These are phyloP conservation scores for Lepisosteus osseus DNA, from an alignment of 2,113 vertebrate species.

Conservation along the genomic window DNA sequence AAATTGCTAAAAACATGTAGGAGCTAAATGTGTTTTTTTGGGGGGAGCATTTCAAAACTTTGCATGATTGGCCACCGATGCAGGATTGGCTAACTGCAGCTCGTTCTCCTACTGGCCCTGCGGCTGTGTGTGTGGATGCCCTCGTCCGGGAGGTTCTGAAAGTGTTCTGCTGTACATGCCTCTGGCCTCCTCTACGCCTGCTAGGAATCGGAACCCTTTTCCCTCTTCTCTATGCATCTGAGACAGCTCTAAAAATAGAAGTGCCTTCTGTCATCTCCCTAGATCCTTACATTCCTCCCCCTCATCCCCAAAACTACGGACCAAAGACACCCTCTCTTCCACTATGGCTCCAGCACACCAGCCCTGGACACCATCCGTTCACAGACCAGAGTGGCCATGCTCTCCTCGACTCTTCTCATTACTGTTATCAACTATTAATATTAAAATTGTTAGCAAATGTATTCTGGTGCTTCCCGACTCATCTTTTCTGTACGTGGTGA, in stretches of 20 bases:
- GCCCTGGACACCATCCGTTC: background rate
- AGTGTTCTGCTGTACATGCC: no score
- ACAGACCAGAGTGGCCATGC: background rate
- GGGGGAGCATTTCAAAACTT: no score
- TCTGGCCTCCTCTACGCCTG: no score
- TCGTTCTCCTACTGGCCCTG: no score
- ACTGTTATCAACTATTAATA: background rate
- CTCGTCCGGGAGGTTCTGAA: no score
- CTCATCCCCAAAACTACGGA: background rate
- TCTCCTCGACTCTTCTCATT: background rate
- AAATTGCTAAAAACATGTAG: no score
- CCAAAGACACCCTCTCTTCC: background rate
- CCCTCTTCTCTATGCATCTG: background rate
- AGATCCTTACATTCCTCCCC: background rate
- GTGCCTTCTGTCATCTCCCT: constrained; percentile 1
- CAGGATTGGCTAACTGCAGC: no score
- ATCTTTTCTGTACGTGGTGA: background rate
- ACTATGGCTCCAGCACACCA: background rate
- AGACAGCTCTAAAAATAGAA: background rate
- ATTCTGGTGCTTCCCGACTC: background rate
- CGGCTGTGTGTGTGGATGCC: no score
- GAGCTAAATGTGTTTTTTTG: no score
- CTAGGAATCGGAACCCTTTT: background rate
- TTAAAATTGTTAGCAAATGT: background rate
- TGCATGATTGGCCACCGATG: no score